A percentile compares a stretch with the other conserved stretches of the same genome.
Evolutionary conservation across 2,888 invertebrate genomes (phyloP).

Genomic region (Sepiola atlantica): DNA sequence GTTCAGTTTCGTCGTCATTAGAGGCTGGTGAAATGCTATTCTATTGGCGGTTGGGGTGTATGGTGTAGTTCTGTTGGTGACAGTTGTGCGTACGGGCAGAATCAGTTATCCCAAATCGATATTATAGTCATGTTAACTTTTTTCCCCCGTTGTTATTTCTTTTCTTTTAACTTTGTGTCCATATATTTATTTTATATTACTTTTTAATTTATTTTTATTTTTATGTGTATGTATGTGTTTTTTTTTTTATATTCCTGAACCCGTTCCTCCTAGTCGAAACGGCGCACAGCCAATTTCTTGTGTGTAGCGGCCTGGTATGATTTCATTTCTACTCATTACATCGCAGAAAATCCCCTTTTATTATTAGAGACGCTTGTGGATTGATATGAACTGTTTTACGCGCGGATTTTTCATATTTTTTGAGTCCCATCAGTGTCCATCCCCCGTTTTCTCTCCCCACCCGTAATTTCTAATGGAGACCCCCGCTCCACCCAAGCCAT

Average conservation of each 20-base stretch:
- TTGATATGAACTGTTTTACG: slow-evolving; percentile 7
- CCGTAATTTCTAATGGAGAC: neutral
- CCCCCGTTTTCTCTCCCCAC: neutral
- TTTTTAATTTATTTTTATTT: too few species aligned
- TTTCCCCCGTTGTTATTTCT: neutral
- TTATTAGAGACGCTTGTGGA: neutral
- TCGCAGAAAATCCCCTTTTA: neutral
- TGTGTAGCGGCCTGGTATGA: slow-evolving; percentile 32
- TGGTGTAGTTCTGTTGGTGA: too few species aligned
- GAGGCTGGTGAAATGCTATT: neutral
- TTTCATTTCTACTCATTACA: slow-evolving; percentile 10
- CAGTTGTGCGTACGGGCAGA: neutral
- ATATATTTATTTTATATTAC: neutral
- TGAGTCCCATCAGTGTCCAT: neutral
- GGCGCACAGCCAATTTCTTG: neutral
- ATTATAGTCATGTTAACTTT: too few species aligned
- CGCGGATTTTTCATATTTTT: slow-evolving; percentile 11
- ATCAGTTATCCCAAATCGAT: neutral
- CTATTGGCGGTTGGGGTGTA: too few species aligned
- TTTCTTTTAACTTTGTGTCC: neutral
- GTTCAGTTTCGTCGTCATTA: neutral
- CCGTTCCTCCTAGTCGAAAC: neutral
- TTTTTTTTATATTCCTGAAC: neutral
- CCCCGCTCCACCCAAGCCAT: neutral
- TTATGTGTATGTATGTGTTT: neutral